These are phyloP conservation scores for Periphyllus acericola DNA, from an alignment of 2,888 invertebrate species.

Conservation along the genomic window DNA sequence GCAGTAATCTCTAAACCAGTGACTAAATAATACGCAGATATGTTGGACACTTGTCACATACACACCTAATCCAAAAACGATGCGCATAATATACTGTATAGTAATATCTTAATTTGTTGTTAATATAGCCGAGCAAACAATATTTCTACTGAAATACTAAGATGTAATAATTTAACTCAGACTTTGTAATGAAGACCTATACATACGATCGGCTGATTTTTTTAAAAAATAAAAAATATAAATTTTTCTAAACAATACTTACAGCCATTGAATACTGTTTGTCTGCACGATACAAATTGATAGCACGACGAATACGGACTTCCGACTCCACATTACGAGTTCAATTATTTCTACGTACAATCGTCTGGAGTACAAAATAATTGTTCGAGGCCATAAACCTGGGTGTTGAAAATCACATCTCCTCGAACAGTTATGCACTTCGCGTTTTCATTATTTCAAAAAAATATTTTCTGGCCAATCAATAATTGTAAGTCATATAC, in stretches of 20 bases:
- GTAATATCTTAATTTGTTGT: background rate
- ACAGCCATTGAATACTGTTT: conserved; percentile 53
- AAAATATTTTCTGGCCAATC: background rate
- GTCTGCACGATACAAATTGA: conserved; percentile 24
- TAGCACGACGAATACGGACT: conserved; percentile 30
- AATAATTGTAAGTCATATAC: background rate
- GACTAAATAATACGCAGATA: too few species aligned
- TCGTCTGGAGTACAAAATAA: conserved; percentile 4
- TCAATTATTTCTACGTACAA: conserved; percentile 19
- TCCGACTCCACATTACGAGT: conserved; percentile 49
- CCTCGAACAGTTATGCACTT: background rate
- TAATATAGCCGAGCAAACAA: background rate
- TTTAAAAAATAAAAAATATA: too few species aligned
- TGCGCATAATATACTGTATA: too few species aligned
- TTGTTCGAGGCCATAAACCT: conserved; percentile 13
- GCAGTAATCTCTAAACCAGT: too few species aligned
- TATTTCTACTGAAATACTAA: background rate
- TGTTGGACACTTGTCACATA: too few species aligned
- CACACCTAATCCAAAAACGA: too few species aligned
- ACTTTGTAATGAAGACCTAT: background rate
- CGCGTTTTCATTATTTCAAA: background rate
- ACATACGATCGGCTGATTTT: too few species aligned
- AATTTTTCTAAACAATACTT: too few species aligned
- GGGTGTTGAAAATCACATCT: conserved; percentile 32
- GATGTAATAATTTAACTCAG: background rate